phyloP scores from a whole-genome alignment of 1,140 invertebrate genomes.

The Aporrectodea caliginosa region DNA sequence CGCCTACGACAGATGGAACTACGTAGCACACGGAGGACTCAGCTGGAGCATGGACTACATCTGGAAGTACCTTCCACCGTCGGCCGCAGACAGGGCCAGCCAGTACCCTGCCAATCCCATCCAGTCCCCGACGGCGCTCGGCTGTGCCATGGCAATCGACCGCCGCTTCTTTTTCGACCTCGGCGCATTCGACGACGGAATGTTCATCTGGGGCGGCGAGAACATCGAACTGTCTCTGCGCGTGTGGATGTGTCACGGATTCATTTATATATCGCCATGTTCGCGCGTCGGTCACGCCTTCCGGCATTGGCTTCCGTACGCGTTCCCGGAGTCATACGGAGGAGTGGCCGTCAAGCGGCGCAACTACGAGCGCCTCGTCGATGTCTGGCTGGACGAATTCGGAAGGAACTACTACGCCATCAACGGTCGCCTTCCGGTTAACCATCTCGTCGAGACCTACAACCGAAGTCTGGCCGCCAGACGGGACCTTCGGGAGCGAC shows the following conservation, averaged over 20 bases:
- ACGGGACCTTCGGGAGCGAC: background rate
- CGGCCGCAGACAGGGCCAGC: constrained; percentile 50
- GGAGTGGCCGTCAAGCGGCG: constrained; percentile 39
- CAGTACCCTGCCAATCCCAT: background rate
- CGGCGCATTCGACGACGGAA: constrained; percentile 91
- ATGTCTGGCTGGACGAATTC: constrained; percentile 79
- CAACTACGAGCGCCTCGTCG: constrained; percentile 50
- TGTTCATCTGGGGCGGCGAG: constrained; percentile 98
- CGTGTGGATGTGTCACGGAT: constrained; percentile 85
- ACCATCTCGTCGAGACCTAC: background rate
- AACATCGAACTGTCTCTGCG: constrained; percentile 94
- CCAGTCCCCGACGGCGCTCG: constrained; percentile 69
- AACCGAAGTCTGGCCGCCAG: background rate
- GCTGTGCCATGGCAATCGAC: constrained; percentile 48
- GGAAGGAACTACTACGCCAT: constrained; percentile 54
- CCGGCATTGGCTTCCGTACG: constrained; percentile 53
- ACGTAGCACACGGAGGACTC: constrained; percentile 68
- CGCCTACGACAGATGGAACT: constrained; percentile 9
- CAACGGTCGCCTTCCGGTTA: background rate
- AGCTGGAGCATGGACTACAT: constrained; percentile 85
- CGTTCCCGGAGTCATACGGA: constrained; percentile 11
- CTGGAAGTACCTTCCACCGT: constrained; percentile 82
- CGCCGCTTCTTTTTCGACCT: constrained; percentile 65
- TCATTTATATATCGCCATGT: constrained; percentile 87
- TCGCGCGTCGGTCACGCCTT: constrained; percentile 96